Evolutionary conservation across 2,888 invertebrate genomes (phyloP).

Genomic region (Teleiodes luculella): DNA sequence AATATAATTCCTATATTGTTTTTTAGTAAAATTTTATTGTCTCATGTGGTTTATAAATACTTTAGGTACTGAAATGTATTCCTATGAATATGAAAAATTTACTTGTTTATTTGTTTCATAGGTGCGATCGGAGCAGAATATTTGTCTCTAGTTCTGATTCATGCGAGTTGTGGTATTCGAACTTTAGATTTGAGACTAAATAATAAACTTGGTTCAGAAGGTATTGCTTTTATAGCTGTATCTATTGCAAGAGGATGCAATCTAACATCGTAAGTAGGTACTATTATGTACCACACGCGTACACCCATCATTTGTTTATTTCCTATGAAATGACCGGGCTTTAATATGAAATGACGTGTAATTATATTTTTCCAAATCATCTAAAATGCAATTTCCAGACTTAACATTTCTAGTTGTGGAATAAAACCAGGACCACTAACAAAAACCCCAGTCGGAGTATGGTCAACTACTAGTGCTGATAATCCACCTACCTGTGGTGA

Average conservation of each 20-base stretch:
- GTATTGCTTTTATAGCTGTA: constrained; percentile 65
- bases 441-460: constrained; percentile 69
- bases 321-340: no score
- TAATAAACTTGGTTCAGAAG: constrained; percentile 64
- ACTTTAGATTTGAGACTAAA: constrained; percentile 65
- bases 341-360: no score
- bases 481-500: constrained; percentile 71
- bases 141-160: constrained; percentile 62
- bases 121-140: constrained; percentile 63
- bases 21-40: no score
- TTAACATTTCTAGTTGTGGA: constrained; percentile 72
- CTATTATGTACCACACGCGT: no score
- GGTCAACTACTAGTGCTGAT: constrained; percentile 68
- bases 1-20: no score
- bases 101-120: constrained; percentile 32
- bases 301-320: no score
- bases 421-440: constrained; percentile 57
- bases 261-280: constrained; percentile 61
- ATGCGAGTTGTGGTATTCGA: constrained; percentile 57
- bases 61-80: no score
- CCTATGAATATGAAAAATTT: no score
- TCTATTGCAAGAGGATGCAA: constrained; percentile 71
- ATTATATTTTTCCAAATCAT: no score
- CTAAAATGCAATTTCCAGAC: constrained; percentile 37
- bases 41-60: no score